Percentiles rank a stretch among this genome's conserved stretches.
Evolutionary conservation across 2,797 vertebrate species (phyloP).

Genomic region (Labeo calbasu): DNA sequence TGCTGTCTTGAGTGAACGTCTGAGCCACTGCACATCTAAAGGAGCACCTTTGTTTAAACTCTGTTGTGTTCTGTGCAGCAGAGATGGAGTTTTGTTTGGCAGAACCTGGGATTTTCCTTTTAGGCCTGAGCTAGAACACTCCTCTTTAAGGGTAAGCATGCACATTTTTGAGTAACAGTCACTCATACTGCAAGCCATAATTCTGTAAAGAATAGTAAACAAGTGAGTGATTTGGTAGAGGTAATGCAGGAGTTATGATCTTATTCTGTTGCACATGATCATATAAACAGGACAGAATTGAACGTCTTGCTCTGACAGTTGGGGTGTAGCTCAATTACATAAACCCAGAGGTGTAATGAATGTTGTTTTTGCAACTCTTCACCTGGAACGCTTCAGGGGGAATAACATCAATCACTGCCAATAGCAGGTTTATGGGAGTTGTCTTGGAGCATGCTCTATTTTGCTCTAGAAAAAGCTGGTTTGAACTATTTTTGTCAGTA

Average conservation of each 20-base stretch:
- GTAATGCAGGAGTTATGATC: neutral
- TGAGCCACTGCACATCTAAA: neutral
- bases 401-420: neutral
- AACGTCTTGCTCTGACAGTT: neutral
- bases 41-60: neutral
- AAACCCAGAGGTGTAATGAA: conserved; percentile 5
- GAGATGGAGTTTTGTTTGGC: conserved; percentile 23
- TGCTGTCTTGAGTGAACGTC: neutral
- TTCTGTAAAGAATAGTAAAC: neutral
- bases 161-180: neutral
- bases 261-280: neutral
- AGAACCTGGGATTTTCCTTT: neutral
- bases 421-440: neutral
- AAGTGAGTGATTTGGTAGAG: neutral
- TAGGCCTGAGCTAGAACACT: neutral
- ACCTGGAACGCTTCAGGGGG: neutral
- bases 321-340: neutral
- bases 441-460: neutral
- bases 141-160: conserved; percentile 13
- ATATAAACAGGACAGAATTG: neutral
- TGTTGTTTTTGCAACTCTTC: conserved; percentile 11
- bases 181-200: neutral
- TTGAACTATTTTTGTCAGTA: neutral
- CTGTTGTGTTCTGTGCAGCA: conserved; percentile 6
- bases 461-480: neutral